Conservation (phyloP, 2,888 invertebrate species). For the Stenichneumon culpator region DNA sequence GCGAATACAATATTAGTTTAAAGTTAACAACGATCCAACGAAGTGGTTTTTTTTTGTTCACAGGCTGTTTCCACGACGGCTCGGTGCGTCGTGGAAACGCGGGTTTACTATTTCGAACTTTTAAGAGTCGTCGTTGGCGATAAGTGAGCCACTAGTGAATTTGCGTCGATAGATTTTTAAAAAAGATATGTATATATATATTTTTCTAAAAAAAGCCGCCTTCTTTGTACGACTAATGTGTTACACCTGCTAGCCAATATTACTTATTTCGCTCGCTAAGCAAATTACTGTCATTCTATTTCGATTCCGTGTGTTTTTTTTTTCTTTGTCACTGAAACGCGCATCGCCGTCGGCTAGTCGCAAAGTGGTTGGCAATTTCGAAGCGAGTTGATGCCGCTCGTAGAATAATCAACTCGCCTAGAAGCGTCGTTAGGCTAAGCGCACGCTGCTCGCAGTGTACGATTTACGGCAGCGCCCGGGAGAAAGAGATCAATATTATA, state of each 20-base stretch:
- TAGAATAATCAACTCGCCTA: neutral
- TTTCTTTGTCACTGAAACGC: neutral
- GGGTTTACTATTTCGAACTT: neutral
- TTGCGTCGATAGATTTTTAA: neutral
- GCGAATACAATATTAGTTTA: neutral
- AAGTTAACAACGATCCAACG: neutral
- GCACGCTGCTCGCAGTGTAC: neutral
- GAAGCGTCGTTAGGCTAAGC: neutral
- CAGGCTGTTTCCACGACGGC: neutral
- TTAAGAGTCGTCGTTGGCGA: neutral
- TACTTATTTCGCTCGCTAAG: neutral
- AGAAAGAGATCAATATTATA: slow-evolving; percentile 13
- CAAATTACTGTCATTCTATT: slow-evolving; percentile 10
- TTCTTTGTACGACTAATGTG: slow-evolving; percentile 3
- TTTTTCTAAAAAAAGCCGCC: neutral
- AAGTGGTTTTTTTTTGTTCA: neutral
- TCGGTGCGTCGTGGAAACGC: neutral
- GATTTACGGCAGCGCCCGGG: neutral
- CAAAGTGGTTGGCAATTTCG: neutral
- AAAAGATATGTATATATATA: too few relatives aligned
- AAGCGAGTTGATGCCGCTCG: neutral
- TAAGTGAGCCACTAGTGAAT: neutral
- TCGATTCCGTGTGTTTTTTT: neutral
- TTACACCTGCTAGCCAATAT: neutral
- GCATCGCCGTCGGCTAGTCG: neutral